A percentile compares a stretch with the other conserved stretches of the same genome.
phyloP scores from a whole-genome alignment of 2,113 vertebrate genomes.

The Tinamus guttatus region DNA sequence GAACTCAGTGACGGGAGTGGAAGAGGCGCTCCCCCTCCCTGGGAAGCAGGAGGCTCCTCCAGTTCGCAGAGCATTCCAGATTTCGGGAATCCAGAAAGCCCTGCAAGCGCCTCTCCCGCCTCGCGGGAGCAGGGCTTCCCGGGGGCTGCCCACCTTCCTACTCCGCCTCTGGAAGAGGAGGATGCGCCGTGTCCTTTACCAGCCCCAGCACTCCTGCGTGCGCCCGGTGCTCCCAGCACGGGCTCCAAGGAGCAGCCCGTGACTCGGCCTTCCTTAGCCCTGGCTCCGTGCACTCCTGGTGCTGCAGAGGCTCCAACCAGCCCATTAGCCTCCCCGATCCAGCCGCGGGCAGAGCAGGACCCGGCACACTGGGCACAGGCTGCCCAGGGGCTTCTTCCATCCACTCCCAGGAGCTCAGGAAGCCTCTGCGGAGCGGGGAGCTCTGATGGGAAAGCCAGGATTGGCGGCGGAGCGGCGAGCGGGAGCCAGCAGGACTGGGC shows the following conservation, averaged over 20 bases:
- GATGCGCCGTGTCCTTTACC: too few relatives aligned
- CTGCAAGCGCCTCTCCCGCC: too few relatives aligned
- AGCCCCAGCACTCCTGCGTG: neutral
- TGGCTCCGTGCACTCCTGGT: too few relatives aligned
- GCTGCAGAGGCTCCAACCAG: too few relatives aligned
- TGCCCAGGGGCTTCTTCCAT: too few relatives aligned
- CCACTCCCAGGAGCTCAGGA: neutral
- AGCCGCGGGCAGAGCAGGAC: too few relatives aligned
- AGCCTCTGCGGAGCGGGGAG: neutral
- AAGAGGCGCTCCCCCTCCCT: neutral
- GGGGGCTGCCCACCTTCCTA: too few relatives aligned
- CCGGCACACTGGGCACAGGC: too few relatives aligned
- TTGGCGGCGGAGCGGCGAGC: neutral
- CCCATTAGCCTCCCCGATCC: too few relatives aligned
- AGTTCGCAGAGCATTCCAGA: too few relatives aligned
- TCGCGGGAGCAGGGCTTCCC: too few relatives aligned
- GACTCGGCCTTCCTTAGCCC: neutral
- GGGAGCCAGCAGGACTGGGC: neutral
- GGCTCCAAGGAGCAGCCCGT: neutral
- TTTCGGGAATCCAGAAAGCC: too few relatives aligned
- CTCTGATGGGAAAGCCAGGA: neutral
- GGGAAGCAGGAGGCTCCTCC: neutral
- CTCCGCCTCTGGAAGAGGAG: neutral
- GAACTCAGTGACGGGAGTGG: neutral
- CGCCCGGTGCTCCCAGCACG: neutral